Percentiles rank a stretch among this genome's conserved stretches.
Evolutionary conservation across 2,797 vertebrate species (phyloP).

Genomic region (Rhinogobio ventralis): DNA sequence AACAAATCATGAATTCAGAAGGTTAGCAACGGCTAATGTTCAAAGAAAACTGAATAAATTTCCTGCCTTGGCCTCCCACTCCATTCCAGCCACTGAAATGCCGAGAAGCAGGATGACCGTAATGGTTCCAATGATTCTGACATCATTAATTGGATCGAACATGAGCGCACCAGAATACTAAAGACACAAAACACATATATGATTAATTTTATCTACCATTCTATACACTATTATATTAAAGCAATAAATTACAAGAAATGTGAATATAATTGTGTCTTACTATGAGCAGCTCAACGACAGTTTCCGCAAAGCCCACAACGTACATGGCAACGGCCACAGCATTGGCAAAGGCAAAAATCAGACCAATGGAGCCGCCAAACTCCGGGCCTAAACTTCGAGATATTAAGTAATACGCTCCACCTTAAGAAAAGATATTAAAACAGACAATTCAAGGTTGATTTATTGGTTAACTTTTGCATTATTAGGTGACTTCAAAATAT

Average conservation of each 20-base stretch:
- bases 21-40: not conserved
- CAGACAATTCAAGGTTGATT: not conserved
- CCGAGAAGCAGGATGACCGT: constrained; percentile 91
- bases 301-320: constrained; percentile 97
- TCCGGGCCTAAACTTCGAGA: constrained; percentile 97
- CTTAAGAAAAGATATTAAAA: constrained; percentile 69
- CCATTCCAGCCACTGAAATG: constrained; percentile 98
- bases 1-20: not conserved
- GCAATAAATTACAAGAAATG: not conserved
- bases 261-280: constrained; percentile 70
- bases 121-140: constrained; percentile 94
- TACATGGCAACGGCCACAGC: constrained; percentile 99
- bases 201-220: not conserved
- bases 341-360: constrained; percentile 98
- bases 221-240: not conserved
- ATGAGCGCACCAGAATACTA: constrained; percentile 83
- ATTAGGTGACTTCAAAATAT: not conserved
- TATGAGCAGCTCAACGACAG: constrained; percentile 88
- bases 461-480: not conserved
- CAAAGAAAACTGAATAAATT: not conserved
- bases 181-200: not conserved
- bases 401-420: constrained; percentile 97
- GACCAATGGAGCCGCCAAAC: constrained; percentile 96
- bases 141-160: constrained; percentile 89
- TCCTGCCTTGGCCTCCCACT: constrained; percentile 98